Percentiles rank a stretch among this genome's conserved stretches.
Conservation (phyloP, 2,113 vertebrate genomes). For the Scytalopus superciliaris region DNA sequence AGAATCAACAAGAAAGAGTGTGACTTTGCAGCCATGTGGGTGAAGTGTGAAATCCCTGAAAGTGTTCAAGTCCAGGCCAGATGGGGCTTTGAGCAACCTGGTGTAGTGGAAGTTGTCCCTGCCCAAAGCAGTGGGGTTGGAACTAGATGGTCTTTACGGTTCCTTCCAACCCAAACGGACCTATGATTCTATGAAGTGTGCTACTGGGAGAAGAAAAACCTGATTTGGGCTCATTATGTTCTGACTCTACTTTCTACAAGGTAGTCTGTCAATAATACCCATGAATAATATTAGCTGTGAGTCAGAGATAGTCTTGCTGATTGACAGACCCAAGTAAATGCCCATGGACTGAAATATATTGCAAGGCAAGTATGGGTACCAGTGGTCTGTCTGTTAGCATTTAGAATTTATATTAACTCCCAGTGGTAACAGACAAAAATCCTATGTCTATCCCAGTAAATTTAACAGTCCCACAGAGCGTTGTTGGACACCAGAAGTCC, state of each 20-base stretch:
- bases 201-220: background rate
- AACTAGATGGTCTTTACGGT: background rate
- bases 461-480: background rate
- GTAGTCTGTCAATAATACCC: background rate
- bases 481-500: background rate
- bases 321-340: background rate
- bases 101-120: background rate
- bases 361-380: background rate
- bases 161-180: background rate
- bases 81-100: background rate
- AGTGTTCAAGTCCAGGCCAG: background rate
- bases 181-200: background rate
- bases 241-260: background rate
- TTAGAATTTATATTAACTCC: background rate
- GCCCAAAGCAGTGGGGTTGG: background rate
- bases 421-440: background rate
- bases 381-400: background rate
- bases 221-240: background rate
- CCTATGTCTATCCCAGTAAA: background rate
- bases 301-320: background rate
- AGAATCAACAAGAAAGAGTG: background rate
- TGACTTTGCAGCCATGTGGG: background rate
- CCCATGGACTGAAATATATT: background rate
- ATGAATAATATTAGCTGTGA: background rate
- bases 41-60: background rate